phyloP scores from a whole-genome alignment of 1,140 invertebrate species.

The Halesus radiatus region DNA sequence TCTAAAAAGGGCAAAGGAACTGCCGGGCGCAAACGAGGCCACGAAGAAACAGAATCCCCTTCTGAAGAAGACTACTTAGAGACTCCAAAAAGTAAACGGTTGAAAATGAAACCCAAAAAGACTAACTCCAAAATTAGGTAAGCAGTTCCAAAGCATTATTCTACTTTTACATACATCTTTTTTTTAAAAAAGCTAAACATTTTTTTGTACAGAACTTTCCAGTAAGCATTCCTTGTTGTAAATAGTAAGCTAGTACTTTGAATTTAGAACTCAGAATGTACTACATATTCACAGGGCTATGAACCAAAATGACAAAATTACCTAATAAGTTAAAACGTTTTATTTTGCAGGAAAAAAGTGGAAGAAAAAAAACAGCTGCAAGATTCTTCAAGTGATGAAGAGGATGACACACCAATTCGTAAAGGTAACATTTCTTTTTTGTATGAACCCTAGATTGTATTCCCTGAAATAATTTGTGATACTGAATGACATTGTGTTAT shows the following conservation, averaged over 20 bases:
- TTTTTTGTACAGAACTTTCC: no score
- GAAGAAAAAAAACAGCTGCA: constrained; percentile 71
- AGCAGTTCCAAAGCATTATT: not conserved
- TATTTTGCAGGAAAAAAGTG: constrained; percentile 64
- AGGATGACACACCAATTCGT: constrained; percentile 60
- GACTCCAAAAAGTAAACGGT: constrained; percentile 62
- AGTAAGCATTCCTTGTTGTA: no score
- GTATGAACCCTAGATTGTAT: not conserved
- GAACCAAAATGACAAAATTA: not conserved
- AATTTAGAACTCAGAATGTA: no score
- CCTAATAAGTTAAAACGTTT: not conserved
- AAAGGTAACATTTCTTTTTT: constrained; percentile 43
- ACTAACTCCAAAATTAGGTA: constrained; percentile 64
- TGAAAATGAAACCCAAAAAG: constrained; percentile 68
- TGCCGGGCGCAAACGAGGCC: constrained; percentile 43
- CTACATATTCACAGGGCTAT: no score
- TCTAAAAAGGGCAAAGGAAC: constrained; percentile 28
- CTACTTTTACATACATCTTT: no score
- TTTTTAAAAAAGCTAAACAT: no score
- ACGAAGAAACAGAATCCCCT: constrained; percentile 65
- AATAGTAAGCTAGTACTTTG: no score
- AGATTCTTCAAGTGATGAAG: constrained; percentile 72
- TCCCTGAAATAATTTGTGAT: not conserved
- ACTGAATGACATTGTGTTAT: not conserved
- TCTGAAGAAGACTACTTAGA: constrained; percentile 67